phyloP scores from a whole-genome alignment of 1,140 invertebrate genomes.

The Microplitis demolitor region DNA sequence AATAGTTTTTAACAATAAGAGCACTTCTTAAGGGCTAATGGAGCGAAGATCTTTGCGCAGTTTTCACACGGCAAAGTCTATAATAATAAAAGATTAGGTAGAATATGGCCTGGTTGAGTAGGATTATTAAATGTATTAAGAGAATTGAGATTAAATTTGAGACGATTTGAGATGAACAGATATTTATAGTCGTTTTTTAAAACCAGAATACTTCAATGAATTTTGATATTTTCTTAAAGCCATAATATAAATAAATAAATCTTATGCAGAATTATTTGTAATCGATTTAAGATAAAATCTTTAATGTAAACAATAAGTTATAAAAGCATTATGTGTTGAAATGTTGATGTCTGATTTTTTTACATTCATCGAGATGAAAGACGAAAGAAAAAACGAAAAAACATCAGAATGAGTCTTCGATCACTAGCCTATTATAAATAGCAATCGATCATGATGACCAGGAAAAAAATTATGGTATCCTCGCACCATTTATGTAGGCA shows the following conservation, averaged over 20 bases:
- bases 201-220: background rate
- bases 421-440: slow-evolving; percentile 20
- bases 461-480: slow-evolving; percentile 4
- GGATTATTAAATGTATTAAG: background rate
- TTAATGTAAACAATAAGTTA: slow-evolving; percentile 40
- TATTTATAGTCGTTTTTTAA: background rate
- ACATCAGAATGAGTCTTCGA: background rate
- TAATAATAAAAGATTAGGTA: background rate
- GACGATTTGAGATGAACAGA: slow-evolving; percentile 22
- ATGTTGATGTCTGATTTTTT: background rate
- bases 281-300: slow-evolving; percentile 38
- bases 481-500: slow-evolving; percentile 22
- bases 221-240: no score
- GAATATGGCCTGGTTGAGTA: no score
- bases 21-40: slow-evolving; percentile 40
- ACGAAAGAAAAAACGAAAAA: background rate
- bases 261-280: background rate
- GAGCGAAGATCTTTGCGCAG: slow-evolving; percentile 37
- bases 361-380: background rate
- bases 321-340: background rate
- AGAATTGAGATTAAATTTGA: slow-evolving; percentile 20
- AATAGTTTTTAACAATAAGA: slow-evolving; percentile 38
- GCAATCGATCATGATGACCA: slow-evolving; percentile 27
- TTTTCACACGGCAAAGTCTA: slow-evolving; percentile 40
- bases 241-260: background rate